These are phyloP conservation scores for Pelochelys cantorii DNA, from an alignment of 2,797 vertebrate genomes.

Conservation along the genomic window DNA sequence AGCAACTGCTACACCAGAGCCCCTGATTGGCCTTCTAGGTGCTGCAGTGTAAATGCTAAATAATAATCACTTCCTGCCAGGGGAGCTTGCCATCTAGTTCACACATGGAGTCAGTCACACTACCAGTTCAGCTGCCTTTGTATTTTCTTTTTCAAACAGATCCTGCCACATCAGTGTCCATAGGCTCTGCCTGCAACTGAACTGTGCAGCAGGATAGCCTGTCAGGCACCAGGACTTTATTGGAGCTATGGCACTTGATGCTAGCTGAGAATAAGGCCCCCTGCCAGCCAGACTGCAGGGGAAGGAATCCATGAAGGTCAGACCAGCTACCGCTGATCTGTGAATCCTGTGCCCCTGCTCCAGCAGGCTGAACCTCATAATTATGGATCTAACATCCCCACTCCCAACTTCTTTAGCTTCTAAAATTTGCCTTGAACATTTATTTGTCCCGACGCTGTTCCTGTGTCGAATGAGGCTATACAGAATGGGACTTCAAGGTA, in stretches of 20 bases:
- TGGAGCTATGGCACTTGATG: neutral
- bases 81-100: neutral
- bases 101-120: neutral
- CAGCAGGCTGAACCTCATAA: neutral
- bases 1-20: neutral
- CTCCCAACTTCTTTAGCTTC: neutral
- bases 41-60: neutral
- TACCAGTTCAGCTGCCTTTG: neutral
- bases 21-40: neutral
- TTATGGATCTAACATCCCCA: neutral
- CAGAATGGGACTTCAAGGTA: neutral
- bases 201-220: rapidly evolving
- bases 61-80: neutral
- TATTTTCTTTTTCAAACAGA: neutral
- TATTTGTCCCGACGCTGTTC: neutral
- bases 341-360: neutral
- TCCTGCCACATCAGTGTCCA: rapidly evolving
- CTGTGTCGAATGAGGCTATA: neutral
- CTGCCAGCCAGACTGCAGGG: neutral
- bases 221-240: neutral
- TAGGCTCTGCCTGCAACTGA: neutral
- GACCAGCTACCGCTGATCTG: neutral
- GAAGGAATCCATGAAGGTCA: neutral
- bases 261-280: neutral
- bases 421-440: neutral